These are phyloP conservation scores for Mya arenaria DNA, from an alignment of 1,140 invertebrate species.

Conservation along the genomic window DNA sequence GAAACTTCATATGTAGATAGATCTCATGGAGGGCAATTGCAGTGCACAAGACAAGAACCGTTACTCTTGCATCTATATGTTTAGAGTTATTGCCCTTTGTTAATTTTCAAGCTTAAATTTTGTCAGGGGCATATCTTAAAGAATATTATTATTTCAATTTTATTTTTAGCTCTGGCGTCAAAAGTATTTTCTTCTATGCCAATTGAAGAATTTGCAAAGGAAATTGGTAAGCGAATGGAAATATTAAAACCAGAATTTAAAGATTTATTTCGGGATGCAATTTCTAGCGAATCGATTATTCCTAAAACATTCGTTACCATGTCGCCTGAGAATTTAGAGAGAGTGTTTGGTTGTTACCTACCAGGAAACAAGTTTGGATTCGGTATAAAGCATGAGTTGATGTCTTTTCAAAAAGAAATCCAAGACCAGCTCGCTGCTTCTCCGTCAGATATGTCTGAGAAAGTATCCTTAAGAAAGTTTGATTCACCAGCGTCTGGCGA, in stretches of 20 bases:
- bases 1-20: too few relatives aligned
- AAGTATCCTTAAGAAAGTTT: not conserved
- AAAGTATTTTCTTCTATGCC: not conserved
- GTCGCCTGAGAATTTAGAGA: not conserved
- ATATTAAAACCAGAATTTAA: not conserved
- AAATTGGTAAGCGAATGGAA: not conserved
- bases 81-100: not conserved
- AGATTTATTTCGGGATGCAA: not conserved
- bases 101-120: not conserved
- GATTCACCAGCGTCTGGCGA: not conserved
- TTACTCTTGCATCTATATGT: not conserved
- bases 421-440: not conserved
- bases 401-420: not conserved
- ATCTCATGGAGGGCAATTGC: not conserved
- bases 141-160: not conserved
- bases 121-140: not conserved
- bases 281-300: not conserved
- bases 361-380: not conserved
- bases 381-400: not conserved
- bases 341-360: conserved; percentile 9
- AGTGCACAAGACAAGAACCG: not conserved
- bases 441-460: too few relatives aligned
- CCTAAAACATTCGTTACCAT: conserved; percentile 2
- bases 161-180: not conserved
- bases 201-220: conserved; percentile 18